phyloP scores from a whole-genome alignment of 2,113 vertebrate species.

The Hyaena hyaena region DNA sequence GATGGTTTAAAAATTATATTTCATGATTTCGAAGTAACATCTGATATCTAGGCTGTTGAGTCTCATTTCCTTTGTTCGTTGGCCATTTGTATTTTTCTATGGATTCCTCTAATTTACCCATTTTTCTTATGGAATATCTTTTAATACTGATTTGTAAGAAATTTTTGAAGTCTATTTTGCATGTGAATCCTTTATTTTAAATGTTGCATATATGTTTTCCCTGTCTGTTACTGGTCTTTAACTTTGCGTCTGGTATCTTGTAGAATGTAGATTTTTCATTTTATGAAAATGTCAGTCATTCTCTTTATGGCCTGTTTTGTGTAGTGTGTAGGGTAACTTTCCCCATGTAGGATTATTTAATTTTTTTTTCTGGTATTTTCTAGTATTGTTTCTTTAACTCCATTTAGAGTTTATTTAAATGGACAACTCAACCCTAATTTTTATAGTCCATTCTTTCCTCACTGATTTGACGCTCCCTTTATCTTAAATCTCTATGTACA shows the following conservation, averaged over 20 bases:
- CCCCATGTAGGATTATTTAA: not conserved
- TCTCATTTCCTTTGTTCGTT: slow-evolving; percentile 6
- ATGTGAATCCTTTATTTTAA: slow-evolving; percentile 33
- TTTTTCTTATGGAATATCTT: slow-evolving; percentile 19
- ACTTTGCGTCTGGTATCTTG: not conserved
- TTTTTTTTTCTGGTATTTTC: slow-evolving; percentile 20
- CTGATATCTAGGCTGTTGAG: slow-evolving; percentile 3
- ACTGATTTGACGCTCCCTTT: not conserved
- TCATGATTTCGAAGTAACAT: slow-evolving; percentile 33
- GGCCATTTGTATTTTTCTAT: slow-evolving; percentile 37
- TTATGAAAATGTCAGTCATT: not conserved
- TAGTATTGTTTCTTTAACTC: not conserved
- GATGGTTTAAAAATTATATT: not conserved
- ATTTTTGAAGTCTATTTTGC: slow-evolving; percentile 36
- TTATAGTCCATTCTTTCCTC: slow-evolving; percentile 1
- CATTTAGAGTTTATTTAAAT: slow-evolving; percentile 21
- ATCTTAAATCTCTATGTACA: not conserved
- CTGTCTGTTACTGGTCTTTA: slow-evolving; percentile 9
- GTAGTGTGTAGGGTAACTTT: slow-evolving; percentile 1
- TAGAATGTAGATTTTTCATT: slow-evolving; percentile 47
- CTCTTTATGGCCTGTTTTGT: not conserved
- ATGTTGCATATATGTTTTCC: not conserved
- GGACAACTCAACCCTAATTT: not conserved
- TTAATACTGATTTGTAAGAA: slow-evolving; percentile 15
- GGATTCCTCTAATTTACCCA: slow-evolving; percentile 43